phyloP scores from a whole-genome alignment of 1,140 invertebrate species.

The Bursaphelenchus mucronatus region DNA sequence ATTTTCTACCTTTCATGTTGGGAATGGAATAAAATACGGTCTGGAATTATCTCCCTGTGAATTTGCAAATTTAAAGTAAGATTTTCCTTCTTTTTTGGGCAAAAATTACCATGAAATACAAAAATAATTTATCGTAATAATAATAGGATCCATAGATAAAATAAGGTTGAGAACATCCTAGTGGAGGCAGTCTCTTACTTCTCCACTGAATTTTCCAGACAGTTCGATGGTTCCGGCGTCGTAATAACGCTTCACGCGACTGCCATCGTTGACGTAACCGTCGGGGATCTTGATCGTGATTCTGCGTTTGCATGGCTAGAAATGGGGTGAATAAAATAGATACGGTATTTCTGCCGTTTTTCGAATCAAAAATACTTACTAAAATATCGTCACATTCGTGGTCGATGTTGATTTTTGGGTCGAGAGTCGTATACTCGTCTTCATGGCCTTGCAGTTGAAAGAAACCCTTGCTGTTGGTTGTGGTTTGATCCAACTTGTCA shows the following conservation, averaged over 20 bases:
- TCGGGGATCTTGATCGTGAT: constrained; percentile 52
- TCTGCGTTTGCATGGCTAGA: constrained; percentile 52
- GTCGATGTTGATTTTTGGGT: constrained; percentile 57
- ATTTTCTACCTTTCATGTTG: too few species aligned
- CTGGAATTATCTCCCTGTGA: too few species aligned
- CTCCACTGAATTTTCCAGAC: constrained; percentile 52
- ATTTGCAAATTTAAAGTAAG: too few species aligned
- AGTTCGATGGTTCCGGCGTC: constrained; percentile 50
- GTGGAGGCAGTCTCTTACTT: constrained; percentile 51
- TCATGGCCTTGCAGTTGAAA: constrained; percentile 49
- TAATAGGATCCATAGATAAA: too few species aligned
- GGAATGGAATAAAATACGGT: too few species aligned
- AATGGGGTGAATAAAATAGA: neutral
- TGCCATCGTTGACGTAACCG: constrained; percentile 49
- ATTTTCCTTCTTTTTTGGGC: too few species aligned
- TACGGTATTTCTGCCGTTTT: neutral
- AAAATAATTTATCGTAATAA: too few species aligned
- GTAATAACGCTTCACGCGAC: constrained; percentile 42
- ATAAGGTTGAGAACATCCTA: neutral
- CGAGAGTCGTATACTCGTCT: constrained; percentile 52
- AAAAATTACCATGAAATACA: too few species aligned
- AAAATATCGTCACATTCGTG: constrained; percentile 51
- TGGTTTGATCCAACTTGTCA: constrained; percentile 21
- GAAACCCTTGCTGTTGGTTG: constrained; percentile 41
- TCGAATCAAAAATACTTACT: neutral